Conservation (phyloP, 2,888 invertebrate species). For the Onthophagus sagittarius region DNA sequence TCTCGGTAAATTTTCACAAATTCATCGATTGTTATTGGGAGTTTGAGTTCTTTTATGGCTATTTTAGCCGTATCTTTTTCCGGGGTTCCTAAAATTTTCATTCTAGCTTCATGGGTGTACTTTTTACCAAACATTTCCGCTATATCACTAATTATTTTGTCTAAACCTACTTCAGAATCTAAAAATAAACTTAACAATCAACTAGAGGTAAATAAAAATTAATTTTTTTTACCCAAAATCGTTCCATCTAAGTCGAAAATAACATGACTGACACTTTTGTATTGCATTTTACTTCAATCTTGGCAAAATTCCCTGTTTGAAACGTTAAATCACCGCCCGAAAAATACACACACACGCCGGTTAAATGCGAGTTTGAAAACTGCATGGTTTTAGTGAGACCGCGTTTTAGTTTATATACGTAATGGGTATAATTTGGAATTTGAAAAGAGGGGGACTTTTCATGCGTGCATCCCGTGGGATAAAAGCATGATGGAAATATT, state of each 20-base stretch:
- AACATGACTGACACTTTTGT: conserved; percentile 67
- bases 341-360: not conserved
- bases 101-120: conserved; percentile 70
- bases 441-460: not conserved
- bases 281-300: conserved; percentile 34
- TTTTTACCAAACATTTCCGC: conserved; percentile 67
- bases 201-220: conserved; percentile 7
- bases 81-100: conserved; percentile 53
- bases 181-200: conserved; percentile 34
- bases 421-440: not conserved
- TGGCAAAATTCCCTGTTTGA: no score
- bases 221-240: conserved; percentile 51
- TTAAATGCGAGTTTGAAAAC: not conserved
- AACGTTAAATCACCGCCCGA: not conserved
- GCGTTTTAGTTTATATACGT: not conserved
- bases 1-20: conserved; percentile 53
- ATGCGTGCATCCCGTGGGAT: not conserved
- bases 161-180: conserved; percentile 83
- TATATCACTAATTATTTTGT: conserved; percentile 66
- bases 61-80: conserved; percentile 52
- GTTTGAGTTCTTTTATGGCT: conserved; percentile 53
- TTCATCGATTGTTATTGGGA: conserved; percentile 61
- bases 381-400: not conserved
- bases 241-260: conserved; percentile 72
- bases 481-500: not conserved